A percentile compares a stretch with the other conserved stretches of the same genome.
phyloP scores from a whole-genome alignment of 2,113 vertebrate genomes.

The Craseonycteris thonglongyai region DNA sequence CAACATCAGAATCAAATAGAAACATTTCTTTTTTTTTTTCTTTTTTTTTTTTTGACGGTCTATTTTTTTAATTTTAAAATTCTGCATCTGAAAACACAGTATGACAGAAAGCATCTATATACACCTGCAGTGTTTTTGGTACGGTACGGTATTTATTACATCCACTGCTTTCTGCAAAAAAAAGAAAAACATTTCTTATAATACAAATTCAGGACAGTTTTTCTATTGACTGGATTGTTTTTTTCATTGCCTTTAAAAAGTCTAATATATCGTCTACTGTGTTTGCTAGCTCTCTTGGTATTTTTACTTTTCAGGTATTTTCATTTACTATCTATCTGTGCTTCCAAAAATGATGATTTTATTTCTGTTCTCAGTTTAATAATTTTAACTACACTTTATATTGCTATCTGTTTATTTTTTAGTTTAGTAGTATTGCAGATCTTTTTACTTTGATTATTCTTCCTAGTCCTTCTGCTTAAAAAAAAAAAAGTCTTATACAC shows the following conservation, averaged over 20 bases:
- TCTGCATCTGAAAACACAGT: slow-evolving; percentile 91
- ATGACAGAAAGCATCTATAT: slow-evolving; percentile 91
- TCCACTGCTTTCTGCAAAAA: slow-evolving; percentile 83
- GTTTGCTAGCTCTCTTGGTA: not conserved
- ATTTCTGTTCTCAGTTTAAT: slow-evolving; percentile 2
- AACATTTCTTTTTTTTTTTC: too few species aligned
- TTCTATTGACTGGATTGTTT: not conserved
- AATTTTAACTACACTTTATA: slow-evolving; percentile 14
- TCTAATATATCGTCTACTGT: not conserved
- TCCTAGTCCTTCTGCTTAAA: not conserved
- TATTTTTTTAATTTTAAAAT: slow-evolving; percentile 91
- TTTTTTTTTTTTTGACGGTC: too few species aligned
- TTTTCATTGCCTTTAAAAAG: not conserved
- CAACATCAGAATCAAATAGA: not conserved
- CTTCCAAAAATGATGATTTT: not conserved
- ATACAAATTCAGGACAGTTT: not conserved
- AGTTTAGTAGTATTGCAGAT: not conserved
- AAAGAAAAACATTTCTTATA: slow-evolving; percentile 23
- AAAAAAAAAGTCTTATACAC: not conserved
- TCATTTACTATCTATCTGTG: not conserved
- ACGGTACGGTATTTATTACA: slow-evolving; percentile 89
- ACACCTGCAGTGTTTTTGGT: slow-evolving; percentile 92
- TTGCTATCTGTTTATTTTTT: not conserved
- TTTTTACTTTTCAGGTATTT: slow-evolving; percentile 44
- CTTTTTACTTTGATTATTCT: slow-evolving; percentile 16